phyloP scores from a whole-genome alignment of 2,888 invertebrate species.

The Monochamus alternatus region DNA sequence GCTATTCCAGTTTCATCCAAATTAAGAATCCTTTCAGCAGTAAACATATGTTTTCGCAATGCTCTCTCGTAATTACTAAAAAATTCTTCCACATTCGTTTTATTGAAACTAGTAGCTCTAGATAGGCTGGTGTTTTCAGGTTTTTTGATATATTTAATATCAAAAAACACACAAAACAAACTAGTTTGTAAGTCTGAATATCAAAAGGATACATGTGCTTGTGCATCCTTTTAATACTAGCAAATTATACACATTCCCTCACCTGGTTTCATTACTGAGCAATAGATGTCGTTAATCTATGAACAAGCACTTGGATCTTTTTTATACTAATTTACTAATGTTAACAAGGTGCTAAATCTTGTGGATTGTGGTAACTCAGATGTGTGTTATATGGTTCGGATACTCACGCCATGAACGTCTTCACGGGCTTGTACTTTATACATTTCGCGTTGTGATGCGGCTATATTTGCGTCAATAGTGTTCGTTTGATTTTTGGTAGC shows the following conservation, averaged over 20 bases:
- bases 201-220: slow-evolving; percentile 2
- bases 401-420: not conserved
- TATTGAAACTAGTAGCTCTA: not conserved
- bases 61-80: not conserved
- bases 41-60: not conserved
- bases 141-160: not conserved
- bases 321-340: slow-evolving; percentile 24
- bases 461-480: not conserved
- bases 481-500: not conserved
- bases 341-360: not conserved
- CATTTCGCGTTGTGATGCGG: not conserved
- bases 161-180: not conserved
- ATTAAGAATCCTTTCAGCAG: not conserved
- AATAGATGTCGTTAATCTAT: too few species aligned
- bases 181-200: too few species aligned
- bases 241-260: not conserved
- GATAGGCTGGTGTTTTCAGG: not conserved
- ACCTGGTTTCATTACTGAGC: not conserved
- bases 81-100: not conserved
- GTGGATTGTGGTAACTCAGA: not conserved
- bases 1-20: slow-evolving; percentile 13
- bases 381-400: not conserved
- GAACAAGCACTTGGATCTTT: not conserved
- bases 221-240: slow-evolving; percentile 7
- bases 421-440: not conserved